Percentiles rank a stretch among this genome's conserved stretches.
Conservation (phyloP, 2,113 vertebrate genomes). For the Phalacrocorax carbo region DNA sequence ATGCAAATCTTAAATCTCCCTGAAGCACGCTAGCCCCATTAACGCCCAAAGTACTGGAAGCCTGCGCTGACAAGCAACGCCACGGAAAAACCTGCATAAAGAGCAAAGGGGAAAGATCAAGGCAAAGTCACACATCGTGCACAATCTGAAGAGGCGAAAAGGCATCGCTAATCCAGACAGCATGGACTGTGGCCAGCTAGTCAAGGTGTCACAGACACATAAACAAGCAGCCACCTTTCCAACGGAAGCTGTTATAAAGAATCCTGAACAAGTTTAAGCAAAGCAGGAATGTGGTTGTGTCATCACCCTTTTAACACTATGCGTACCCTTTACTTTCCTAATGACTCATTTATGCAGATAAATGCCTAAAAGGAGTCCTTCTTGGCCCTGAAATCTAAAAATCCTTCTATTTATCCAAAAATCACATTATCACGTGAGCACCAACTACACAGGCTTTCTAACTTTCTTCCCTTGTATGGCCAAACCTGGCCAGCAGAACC, state of each 20-base stretch:
- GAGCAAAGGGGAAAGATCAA: constrained; percentile 7
- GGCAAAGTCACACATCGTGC: background rate
- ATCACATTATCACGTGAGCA: background rate
- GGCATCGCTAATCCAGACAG: background rate
- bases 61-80: background rate
- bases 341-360: constrained; percentile 52
- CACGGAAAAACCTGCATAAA: accelerated
- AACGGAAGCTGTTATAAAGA: background rate
- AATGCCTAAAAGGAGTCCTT: constrained; percentile 31
- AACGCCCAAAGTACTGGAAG: background rate
- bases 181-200: background rate
- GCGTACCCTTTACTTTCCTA: constrained; percentile 38
- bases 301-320: constrained; percentile 18
- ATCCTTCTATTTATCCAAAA: background rate
- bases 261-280: constrained; percentile 36
- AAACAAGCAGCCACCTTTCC: constrained; percentile 35
- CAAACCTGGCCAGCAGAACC: background rate
- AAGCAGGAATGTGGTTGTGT: constrained; percentile 53
- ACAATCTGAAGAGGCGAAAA: background rate
- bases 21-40: background rate
- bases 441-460: background rate
- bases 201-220: constrained; percentile 21
- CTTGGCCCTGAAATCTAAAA: background rate
- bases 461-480: background rate
- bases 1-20: background rate